Percentiles rank a stretch among this genome's conserved stretches.
These are phyloP conservation scores for Tamias sibiricus DNA, from an alignment of 2,113 vertebrate genomes.

Conservation along the genomic window DNA sequence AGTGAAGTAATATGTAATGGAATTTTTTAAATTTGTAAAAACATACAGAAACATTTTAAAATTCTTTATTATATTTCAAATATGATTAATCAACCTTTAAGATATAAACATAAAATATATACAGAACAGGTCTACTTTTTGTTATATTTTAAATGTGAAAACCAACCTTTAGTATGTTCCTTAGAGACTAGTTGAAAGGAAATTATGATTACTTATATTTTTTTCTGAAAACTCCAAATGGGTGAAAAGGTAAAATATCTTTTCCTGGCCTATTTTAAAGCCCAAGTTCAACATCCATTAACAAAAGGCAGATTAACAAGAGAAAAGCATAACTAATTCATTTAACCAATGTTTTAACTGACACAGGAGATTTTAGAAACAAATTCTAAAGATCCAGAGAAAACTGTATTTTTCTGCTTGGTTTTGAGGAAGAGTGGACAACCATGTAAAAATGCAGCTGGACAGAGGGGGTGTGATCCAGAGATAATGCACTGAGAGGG, in stretches of 20 bases:
- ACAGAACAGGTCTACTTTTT: not conserved
- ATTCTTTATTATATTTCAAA: conserved; percentile 23
- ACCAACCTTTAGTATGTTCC: not conserved
- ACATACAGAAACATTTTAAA: not conserved
- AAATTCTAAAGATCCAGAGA: not conserved
- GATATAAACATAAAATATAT: not conserved
- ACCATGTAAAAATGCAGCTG: no score
- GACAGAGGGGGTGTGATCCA: no score
- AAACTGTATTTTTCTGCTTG: not conserved
- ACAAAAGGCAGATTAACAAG: not conserved
- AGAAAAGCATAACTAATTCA: not conserved
- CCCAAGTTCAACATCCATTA: not conserved
- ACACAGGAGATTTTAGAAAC: not conserved
- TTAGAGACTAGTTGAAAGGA: not conserved
- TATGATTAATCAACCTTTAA: not conserved
- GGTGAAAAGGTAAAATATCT: not conserved
- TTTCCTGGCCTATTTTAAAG: not conserved
- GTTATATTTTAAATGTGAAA: conserved; percentile 42
- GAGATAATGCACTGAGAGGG: no score
- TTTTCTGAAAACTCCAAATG: not conserved
- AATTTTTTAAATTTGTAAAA: conserved; percentile 35
- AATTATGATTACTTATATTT: not conserved
- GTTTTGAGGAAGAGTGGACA: not conserved
- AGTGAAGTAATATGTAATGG: not conserved
- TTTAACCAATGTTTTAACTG: not conserved